Percentiles rank a stretch among this genome's conserved stretches.
These are phyloP conservation scores for Parazoanthus darwini DNA, from an alignment of 92 coral and sea anemone species.

Conservation along the genomic window DNA sequence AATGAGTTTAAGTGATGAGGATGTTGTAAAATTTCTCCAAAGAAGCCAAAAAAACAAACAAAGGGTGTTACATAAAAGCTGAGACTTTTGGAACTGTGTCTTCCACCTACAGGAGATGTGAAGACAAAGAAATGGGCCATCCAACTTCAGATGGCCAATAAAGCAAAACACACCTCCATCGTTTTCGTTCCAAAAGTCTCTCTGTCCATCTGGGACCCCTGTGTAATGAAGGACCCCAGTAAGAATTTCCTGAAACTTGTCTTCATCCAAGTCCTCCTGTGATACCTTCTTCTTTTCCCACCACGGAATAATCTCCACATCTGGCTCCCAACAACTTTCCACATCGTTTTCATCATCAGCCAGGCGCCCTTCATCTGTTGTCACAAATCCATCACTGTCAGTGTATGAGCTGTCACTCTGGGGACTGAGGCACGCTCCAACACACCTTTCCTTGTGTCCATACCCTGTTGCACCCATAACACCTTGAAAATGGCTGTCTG, in stretches of 20 bases:
- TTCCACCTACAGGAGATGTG: no score
- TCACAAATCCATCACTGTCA: slow-evolving; percentile 88
- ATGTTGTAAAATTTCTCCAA: no score
- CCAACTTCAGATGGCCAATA: no score
- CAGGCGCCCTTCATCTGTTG: slow-evolving; percentile 95
- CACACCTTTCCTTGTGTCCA: background rate
- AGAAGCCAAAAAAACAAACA: no score
- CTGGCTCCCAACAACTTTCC: slow-evolving; percentile 94
- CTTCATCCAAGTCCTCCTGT: slow-evolving; percentile 70
- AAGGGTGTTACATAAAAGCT: no score
- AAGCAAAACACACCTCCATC: slow-evolving; percentile 27
- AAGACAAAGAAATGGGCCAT: background rate
- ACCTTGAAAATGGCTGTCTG: slow-evolving; percentile 24
- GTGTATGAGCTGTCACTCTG: slow-evolving; percentile 65
- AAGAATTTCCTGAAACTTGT: slow-evolving; percentile 80
- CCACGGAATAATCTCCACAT: slow-evolving; percentile 68
- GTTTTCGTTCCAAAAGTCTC: slow-evolving; percentile 39
- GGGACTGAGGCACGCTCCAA: slow-evolving; percentile 29
- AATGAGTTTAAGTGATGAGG: no score
- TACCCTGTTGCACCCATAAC: slow-evolving; percentile 26
- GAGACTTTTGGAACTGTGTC: no score
- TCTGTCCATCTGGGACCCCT: slow-evolving; percentile 47
- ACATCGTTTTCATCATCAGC: slow-evolving; percentile 92
- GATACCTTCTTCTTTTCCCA: slow-evolving; percentile 63
- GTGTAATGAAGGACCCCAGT: slow-evolving; percentile 79